phyloP scores from a whole-genome alignment of 35 echinoderm and acorn worm genomes.

The Apostichopus californicus region DNA sequence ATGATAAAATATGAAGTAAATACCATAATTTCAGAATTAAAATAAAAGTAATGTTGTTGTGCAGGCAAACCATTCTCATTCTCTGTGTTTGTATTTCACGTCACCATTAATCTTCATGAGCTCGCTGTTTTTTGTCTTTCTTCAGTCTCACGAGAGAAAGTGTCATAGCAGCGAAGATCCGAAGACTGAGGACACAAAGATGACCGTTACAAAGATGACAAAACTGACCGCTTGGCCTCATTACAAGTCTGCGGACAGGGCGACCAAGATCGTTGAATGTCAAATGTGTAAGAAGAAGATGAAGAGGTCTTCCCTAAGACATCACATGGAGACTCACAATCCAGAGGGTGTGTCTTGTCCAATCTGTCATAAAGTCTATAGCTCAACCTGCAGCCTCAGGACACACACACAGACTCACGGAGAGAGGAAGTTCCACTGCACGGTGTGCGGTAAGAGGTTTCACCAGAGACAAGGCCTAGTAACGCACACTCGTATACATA shows the following conservation, averaged over 20 bases:
- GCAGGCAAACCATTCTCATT: no score
- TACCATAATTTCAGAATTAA: no score
- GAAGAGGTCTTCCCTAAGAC: neutral
- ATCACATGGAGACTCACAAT: conserved; percentile 8
- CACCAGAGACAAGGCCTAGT: neutral
- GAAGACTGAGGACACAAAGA: neutral
- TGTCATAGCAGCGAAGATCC: neutral
- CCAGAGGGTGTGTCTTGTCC: neutral
- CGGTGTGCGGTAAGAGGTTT: neutral
- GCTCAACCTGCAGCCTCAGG: neutral
- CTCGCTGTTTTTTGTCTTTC: no score
- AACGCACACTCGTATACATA: conserved; percentile 14
- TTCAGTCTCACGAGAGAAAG: neutral
- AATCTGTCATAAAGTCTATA: neutral
- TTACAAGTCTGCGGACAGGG: neutral
- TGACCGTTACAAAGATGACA: neutral
- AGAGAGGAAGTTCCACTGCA: neutral
- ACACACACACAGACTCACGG: neutral
- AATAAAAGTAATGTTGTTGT: no score
- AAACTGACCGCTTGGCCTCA: conserved; percentile 6
- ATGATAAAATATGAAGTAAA: no score
- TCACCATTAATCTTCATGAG: no score
- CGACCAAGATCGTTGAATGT: neutral
- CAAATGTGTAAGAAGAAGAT: neutral
- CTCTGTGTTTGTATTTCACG: no score